Conservation (phyloP, 2,113 vertebrate genomes). For the Osmerus eperlanus region DNA sequence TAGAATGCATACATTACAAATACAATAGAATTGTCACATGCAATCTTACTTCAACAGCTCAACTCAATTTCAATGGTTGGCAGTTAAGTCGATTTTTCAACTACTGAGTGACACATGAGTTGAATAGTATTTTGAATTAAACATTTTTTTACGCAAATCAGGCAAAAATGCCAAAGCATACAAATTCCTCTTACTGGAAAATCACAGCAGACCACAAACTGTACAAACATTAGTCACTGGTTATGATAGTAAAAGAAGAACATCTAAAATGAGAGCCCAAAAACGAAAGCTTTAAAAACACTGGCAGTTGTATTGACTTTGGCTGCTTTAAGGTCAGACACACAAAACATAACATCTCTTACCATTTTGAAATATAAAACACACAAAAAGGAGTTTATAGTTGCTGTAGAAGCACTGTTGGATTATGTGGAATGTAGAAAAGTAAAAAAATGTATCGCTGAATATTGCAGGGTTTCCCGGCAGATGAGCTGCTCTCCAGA, state of each 20-base stretch:
- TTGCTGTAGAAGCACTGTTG: conserved; percentile 7
- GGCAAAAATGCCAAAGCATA: background rate
- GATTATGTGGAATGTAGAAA: background rate
- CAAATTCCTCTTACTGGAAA: background rate
- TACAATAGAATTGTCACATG: conserved; percentile 8
- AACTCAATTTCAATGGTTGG: background rate
- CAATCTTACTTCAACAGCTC: conserved; percentile 9
- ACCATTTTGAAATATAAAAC: conserved; percentile 29
- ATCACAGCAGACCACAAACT: background rate
- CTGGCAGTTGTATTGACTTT: too few species aligned
- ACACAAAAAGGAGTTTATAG: conserved; percentile 5
- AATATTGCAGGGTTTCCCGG: conserved; percentile 20
- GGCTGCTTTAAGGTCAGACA: conserved; percentile 18
- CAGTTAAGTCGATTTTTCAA: conserved; percentile 51
- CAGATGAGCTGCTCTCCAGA: background rate
- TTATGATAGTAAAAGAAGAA: background rate
- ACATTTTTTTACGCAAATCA: background rate
- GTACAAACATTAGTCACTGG: background rate
- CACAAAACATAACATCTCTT: conserved; percentile 21
- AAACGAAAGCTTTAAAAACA: too few species aligned
- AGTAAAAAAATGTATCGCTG: conserved; percentile 8
- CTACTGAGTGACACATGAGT: conserved; percentile 69
- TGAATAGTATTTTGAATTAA: conserved; percentile 41
- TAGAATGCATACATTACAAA: conserved; percentile 11
- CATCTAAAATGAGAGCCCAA: background rate